Conservation (phyloP, 2,797 vertebrate genomes). For the Catharus ustulatus region DNA sequence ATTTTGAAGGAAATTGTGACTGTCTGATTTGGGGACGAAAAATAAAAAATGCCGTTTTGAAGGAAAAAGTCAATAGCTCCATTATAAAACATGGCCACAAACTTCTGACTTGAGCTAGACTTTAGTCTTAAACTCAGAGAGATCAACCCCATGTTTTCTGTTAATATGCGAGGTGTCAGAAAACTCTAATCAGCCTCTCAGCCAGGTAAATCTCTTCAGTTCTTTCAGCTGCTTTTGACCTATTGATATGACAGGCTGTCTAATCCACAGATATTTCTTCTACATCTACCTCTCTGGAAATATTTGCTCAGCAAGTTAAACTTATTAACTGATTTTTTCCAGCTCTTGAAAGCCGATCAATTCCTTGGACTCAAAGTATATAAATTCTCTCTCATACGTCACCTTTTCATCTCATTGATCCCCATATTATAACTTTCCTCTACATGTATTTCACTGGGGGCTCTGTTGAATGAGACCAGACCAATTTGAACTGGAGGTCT, state of each 20-base stretch:
- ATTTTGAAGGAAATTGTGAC: background rate
- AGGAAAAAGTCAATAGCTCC: background rate
- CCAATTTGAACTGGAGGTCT: background rate
- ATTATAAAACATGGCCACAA: background rate
- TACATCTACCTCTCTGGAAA: background rate
- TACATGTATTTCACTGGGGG: background rate
- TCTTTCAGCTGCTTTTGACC: constrained; percentile 12
- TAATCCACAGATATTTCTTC: constrained; percentile 40
- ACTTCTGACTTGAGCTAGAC: background rate
- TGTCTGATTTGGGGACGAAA: background rate
- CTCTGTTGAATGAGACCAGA: background rate
- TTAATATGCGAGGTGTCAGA: background rate
- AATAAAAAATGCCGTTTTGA: background rate
- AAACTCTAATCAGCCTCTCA: background rate
- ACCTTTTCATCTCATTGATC: constrained; percentile 31
- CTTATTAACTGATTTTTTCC: constrained; percentile 12
- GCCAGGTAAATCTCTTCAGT: background rate
- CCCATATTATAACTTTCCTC: background rate
- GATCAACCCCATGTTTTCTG: background rate
- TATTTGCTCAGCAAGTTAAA: constrained; percentile 51
- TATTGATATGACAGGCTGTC: constrained; percentile 6
- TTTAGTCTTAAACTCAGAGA: background rate
- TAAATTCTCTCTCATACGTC: background rate
- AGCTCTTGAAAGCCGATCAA: constrained; percentile 8
- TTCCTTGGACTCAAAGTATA: background rate